Evolutionary conservation across 1,140 invertebrate genomes (phyloP), one percentile per base, ranked within the genome.

Genomic region (Cyclina sinensis): DNA sequence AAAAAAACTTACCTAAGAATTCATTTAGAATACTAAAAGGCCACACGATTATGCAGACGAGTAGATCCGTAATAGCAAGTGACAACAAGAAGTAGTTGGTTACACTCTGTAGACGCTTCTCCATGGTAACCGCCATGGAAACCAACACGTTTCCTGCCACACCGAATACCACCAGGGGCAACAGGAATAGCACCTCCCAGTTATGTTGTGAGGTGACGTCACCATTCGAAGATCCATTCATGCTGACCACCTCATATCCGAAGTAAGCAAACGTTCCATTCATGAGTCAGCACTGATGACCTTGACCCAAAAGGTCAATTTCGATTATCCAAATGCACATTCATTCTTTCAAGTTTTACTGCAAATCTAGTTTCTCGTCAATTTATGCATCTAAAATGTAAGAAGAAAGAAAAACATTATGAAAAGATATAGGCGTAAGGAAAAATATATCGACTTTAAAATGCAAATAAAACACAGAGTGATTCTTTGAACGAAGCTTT

Each of bases 31-130:
- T 95, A 39, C 95, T 96, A 82, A 98, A 97, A 9, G 97, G 97
- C 94, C 98, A 97, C 7, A 98, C 97, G 18, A 98, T 96, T 79
- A 94, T 89, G 7, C 97, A 97, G 37, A 99, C 98, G 92, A 99
- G 97, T 91, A 99, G 97, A 95, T 99, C 99, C 68, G 99, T 98
- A 89, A 99, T 98, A n/a, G 99, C 99, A 91, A 99, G 96, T 9
- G 98, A 99, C 30, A 98, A 98, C 92, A 99, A 96, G 96, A 99
- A 99, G 89, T 99, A 97, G 95, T 99, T 99, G 74, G 98, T 98
- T 91, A 99, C 98, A 92, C 98, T 97, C 93, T 99, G 97, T 84
- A 99, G 96, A 16, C 98, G 98, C 70, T 98, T 97, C 95, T 99
- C 98, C 57, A 98, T 99, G 95, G 98, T 99, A 92, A 99, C 99